Conservation (phyloP, 1,140 invertebrate genomes). For the Apis cerana region DNA sequence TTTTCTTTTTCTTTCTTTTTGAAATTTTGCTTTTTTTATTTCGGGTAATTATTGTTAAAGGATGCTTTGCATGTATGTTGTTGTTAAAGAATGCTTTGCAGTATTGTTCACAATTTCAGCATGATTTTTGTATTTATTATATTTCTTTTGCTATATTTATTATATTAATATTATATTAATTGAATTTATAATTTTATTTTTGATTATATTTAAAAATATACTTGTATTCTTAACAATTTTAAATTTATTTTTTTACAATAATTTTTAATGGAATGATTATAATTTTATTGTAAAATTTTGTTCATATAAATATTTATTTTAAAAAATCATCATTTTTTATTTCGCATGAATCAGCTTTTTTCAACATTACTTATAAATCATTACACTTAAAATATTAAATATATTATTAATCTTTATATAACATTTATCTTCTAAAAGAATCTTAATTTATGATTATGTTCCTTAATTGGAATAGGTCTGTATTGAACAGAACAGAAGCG, state of each 20-base stretch:
- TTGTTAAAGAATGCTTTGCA: conserved; percentile 5
- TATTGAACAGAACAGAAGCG: conserved; percentile 74
- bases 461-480: conserved; percentile 62
- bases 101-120: background rate
- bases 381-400: background rate
- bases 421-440: background rate
- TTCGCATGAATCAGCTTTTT: conserved; percentile 23
- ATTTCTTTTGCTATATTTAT: background rate
- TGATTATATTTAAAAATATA: background rate
- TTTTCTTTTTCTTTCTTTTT: background rate
- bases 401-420: background rate
- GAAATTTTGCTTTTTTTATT: background rate
- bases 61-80: conserved; percentile 25
- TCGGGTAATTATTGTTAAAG: background rate
- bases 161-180: background rate
- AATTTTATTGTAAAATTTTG: background rate
- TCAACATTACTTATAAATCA: background rate
- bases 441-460: conserved; percentile 37
- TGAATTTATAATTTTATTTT: background rate
- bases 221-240: background rate
- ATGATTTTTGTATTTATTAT: background rate
- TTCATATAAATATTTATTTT: background rate
- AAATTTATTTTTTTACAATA: background rate
- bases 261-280: background rate
- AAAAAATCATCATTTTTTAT: conserved; percentile 10